These are phyloP conservation scores for Trachemys scripta DNA, from an alignment of 2,113 vertebrate species.

Conservation along the genomic window DNA sequence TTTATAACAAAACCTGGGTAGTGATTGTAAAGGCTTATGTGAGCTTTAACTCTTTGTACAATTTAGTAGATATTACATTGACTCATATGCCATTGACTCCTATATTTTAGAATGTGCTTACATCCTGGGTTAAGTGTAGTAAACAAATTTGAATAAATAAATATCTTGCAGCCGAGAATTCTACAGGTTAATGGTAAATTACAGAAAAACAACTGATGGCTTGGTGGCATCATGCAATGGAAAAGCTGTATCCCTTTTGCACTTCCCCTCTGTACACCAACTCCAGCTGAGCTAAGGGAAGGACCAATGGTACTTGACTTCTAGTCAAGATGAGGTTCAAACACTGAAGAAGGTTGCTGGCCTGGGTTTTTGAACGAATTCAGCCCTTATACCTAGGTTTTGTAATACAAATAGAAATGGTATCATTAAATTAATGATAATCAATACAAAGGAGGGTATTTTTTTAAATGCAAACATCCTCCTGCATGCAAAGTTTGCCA, in stretches of 20 bases:
- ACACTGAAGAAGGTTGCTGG: neutral
- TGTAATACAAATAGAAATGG: neutral
- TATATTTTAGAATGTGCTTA: neutral
- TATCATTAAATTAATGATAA: neutral
- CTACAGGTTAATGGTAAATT: neutral
- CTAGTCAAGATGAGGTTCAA: neutral
- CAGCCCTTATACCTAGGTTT: neutral
- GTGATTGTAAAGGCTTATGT: neutral
- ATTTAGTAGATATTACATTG: neutral
- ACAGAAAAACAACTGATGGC: neutral
- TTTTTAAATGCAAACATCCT: accelerated
- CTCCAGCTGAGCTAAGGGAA: neutral
- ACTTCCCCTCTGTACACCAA: neutral
- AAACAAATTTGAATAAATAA: neutral
- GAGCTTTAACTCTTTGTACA: neutral
- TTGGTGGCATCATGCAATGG: neutral
- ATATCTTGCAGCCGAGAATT: neutral
- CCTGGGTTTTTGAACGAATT: neutral
- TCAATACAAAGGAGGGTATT: neutral
- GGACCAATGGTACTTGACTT: neutral
- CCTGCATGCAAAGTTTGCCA: neutral
- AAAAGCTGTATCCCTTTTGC: neutral
- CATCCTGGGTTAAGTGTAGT: neutral
- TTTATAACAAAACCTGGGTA: neutral
- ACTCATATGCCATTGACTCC: neutral